Evolutionary conservation across 2,113 vertebrate species (phyloP).

Genomic region (Rhinichthys klamathensis): DNA sequence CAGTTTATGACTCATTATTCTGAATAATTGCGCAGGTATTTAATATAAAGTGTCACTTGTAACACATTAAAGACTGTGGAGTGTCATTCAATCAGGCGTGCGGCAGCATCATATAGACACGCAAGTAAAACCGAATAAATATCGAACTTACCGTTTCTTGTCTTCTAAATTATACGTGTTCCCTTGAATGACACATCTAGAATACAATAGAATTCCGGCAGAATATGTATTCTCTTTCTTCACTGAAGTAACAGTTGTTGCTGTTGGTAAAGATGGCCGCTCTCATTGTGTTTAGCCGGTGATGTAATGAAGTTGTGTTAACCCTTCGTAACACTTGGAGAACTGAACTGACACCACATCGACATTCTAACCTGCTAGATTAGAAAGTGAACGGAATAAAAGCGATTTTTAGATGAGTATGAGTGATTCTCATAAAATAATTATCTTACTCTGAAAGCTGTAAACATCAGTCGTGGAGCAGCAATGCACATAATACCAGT

Average conservation of each 20-base stretch:
- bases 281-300: conserved; percentile 40
- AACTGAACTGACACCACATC: not conserved
- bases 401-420: not conserved
- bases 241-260: conserved; percentile 39
- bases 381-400: not conserved
- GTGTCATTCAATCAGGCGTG: not conserved
- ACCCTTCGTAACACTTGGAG: conserved; percentile 46
- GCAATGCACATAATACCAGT: not conserved
- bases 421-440: not conserved
- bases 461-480: not conserved
- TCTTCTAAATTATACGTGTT: not conserved
- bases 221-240: conserved; percentile 19
- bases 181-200: conserved; percentile 14
- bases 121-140: not conserved
- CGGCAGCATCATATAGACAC: not conserved
- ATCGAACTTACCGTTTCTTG: conserved; percentile 2
- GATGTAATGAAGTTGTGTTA: conserved; percentile 56
- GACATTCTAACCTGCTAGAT: not conserved
- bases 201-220: not conserved
- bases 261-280: conserved; percentile 57
- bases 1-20: not conserved
- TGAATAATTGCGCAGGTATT: not conserved
- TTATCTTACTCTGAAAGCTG: not conserved
- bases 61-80: not conserved
- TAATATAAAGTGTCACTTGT: not conserved